Conservation (phyloP, 2,888 invertebrate species). For the Coelogynopora nodosa region DNA sequence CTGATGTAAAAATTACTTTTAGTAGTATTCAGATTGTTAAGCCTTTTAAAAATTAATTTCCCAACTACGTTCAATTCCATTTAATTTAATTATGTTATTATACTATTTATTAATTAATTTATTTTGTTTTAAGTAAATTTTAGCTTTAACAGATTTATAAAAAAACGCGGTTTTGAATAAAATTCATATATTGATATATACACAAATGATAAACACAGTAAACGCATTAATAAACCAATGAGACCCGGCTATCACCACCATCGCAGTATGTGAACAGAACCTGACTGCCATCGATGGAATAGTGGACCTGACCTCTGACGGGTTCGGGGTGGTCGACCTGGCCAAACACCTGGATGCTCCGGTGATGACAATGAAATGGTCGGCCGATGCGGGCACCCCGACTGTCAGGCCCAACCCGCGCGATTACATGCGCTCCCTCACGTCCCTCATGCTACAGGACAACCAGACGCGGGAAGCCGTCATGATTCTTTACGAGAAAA, state of each 20-base stretch:
- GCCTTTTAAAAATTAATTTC: no score
- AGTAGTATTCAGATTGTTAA: no score
- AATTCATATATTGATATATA: neutral
- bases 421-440: constrained; percentile 15
- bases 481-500: constrained; percentile 18
- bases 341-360: constrained; percentile 20
- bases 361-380: constrained; percentile 11
- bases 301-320: neutral
- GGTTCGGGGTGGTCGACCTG: constrained; percentile 14
- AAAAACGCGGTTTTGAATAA: neutral
- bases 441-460: constrained; percentile 30
- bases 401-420: constrained; percentile 1
- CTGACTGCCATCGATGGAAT: neutral
- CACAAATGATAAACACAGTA: neutral
- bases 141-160: neutral
- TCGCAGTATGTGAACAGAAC: neutral
- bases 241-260: neutral
- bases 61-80: no score
- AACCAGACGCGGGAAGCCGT: constrained; percentile 16
- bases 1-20: no score
- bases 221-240: neutral
- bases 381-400: neutral
- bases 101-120: no score
- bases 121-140: no score
- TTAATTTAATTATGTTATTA: no score